Evolutionary conservation across 2,113 vertebrate species (phyloP), one percentile per base, ranked within the genome.

Genomic region (Phylloscopus trochiloides): DNA sequence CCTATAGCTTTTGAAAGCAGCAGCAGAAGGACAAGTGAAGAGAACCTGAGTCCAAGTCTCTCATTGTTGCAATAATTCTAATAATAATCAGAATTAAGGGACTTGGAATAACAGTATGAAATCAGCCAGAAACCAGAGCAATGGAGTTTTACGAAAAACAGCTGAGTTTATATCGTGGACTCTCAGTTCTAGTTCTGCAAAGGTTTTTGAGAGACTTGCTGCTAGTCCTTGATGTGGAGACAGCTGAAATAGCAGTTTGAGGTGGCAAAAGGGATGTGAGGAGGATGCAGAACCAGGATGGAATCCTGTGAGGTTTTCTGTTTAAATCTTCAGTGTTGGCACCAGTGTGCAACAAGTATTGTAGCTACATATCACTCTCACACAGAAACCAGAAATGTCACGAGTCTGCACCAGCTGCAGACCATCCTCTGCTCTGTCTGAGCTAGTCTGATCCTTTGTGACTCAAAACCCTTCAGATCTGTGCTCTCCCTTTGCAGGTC

Each of bases 291-390:
- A 83, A 40, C 9, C 0, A 0, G 38, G 36, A 58, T 15, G 50
- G 42, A 62, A 36, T 55, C 24, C 50, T 54, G 29, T 28, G 55
- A 81, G 25, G 7, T 58, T 90, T 81, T 61, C 34, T 66, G 24
- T 19, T 78, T 71, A 57, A 43, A 34, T 21, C 51, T 52, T 58
- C n/a, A n/a, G 8, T 21, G 6, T 17, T n/a, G 51, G 59, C 59
- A 86, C 8, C 32, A 36, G 31, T 13, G 25, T n/a, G 34, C 70
- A 86, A 55, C n/a, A 58, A 61, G 34, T 12, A 14, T 31, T 70
- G 43, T 24, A 81, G n/a, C 50, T 51, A 5, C 9, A 0, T 17
- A 10, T 17, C 18, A 5, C 24, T 55, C 32, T 42, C 6, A 2
- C 73, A 65, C 7, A 48, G 51, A 43, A 57, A 32, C 11, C 17